phyloP scores from a whole-genome alignment of 2,113 vertebrate genomes.

The Poicephalus meyeri region DNA sequence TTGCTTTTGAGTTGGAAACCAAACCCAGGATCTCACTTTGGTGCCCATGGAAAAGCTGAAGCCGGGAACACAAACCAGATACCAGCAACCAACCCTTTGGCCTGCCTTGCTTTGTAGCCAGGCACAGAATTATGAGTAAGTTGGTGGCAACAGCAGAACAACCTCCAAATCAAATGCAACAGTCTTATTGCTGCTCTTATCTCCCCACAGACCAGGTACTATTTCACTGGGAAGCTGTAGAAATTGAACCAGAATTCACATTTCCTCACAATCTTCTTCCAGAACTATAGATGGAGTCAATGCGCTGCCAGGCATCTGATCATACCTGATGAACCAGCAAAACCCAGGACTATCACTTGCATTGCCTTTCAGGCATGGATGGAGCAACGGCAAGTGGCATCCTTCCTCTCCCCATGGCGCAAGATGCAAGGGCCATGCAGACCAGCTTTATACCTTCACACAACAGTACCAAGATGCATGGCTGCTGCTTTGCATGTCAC shows the following conservation, averaged over 20 bases:
- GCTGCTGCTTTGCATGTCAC: rapidly evolving
- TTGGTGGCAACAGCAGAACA: constrained; percentile 26
- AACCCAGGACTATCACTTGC: rapidly evolving
- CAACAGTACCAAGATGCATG: rapidly evolving
- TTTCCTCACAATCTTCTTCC: background rate
- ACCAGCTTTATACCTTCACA: background rate
- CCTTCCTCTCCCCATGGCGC: rapidly evolving
- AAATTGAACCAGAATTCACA: background rate
- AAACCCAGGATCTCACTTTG: background rate
- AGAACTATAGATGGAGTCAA: constrained; percentile 8
- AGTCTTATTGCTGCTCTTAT: constrained; percentile 16
- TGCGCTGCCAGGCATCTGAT: background rate
- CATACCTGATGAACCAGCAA: rapidly evolving
- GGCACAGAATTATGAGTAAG: constrained; percentile 33
- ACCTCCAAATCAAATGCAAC: constrained; percentile 24
- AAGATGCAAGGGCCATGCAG: rapidly evolving
- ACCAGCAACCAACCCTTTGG: background rate
- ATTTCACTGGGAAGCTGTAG: background rate
- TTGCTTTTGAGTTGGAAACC: background rate
- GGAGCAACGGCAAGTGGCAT: background rate
- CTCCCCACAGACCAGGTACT: constrained; percentile 10
- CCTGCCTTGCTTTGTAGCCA: background rate
- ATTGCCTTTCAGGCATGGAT: background rate
- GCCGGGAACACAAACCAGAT: background rate
- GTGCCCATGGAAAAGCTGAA: background rate